Conservation (phyloP, 2,888 invertebrate species). For the Euproctis similis region DNA sequence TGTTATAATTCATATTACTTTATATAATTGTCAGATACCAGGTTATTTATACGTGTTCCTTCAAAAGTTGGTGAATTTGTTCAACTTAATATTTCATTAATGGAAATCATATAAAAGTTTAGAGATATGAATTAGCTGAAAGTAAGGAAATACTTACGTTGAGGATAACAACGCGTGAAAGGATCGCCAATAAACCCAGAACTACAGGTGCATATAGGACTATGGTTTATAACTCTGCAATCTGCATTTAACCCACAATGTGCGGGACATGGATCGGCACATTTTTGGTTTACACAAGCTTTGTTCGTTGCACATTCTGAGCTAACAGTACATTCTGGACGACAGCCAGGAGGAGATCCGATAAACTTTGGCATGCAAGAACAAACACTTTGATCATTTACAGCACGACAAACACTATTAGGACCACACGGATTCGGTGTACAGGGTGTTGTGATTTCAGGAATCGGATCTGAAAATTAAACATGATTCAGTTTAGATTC, state of each 20-base stretch:
- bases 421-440: constrained; percentile 84
- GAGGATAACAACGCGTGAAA: constrained; percentile 78
- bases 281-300: constrained; percentile 86
- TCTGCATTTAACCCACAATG: constrained; percentile 81
- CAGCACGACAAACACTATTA: constrained; percentile 83
- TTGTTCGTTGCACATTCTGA: constrained; percentile 83
- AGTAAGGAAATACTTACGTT: constrained; percentile 62
- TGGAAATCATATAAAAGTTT: no score
- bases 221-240: constrained; percentile 86
- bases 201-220: constrained; percentile 85
- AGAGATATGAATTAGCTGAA: no score
- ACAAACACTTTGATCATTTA: constrained; percentile 83
- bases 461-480: constrained; percentile 42
- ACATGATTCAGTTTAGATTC: no score
- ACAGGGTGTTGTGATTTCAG: constrained; percentile 75
- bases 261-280: constrained; percentile 84
- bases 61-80: no score
- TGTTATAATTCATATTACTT: no score
- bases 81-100: no score
- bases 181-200: constrained; percentile 79
- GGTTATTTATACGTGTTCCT: no score
- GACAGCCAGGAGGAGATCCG: constrained; percentile 84
- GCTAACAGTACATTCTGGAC: constrained; percentile 86
- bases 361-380: constrained; percentile 83
- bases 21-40: no score